A percentile compares a stretch with the other conserved stretches of the same genome.
Conservation (phyloP, 2,797 vertebrate genomes). For the Pseudochirops cupreus region DNA sequence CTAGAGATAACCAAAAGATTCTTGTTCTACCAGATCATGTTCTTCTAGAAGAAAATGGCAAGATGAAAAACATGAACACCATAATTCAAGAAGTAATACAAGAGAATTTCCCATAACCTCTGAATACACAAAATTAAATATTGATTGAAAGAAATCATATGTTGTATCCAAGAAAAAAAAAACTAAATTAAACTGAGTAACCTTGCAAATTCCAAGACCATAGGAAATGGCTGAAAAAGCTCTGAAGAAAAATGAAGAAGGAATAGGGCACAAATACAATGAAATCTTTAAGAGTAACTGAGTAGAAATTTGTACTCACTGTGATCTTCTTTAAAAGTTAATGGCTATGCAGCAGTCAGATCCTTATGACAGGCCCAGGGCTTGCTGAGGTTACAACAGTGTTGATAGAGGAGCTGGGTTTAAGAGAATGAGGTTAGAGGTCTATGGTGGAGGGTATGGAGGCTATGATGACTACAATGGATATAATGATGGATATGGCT, state of each 20-base stretch:
- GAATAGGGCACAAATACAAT: slow-evolving; percentile 99
- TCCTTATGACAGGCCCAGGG: slow-evolving; percentile 96
- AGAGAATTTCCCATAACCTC: too few species aligned
- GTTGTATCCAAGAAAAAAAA: too few species aligned
- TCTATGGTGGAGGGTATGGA: slow-evolving; percentile 92
- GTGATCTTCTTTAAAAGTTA: slow-evolving; percentile 96
- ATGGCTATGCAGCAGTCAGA: slow-evolving; percentile 96
- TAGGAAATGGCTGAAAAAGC: slow-evolving; percentile 99
- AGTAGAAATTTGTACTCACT: slow-evolving; percentile 97
- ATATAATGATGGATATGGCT: slow-evolving; percentile 89
- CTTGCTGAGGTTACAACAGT: slow-evolving; percentile 93
- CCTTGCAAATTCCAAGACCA: slow-evolving; percentile 34
- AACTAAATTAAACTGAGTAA: too few species aligned
- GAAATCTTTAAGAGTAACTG: slow-evolving; percentile 99
- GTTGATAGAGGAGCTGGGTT: slow-evolving; percentile 95
- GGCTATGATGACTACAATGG: slow-evolving; percentile 90
- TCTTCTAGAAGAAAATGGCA: too few species aligned
- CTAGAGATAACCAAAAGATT: too few species aligned
- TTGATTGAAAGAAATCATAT: too few species aligned
- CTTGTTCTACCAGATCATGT: too few species aligned
- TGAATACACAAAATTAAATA: too few species aligned
- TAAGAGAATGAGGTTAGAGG: slow-evolving; percentile 96
- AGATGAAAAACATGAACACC: too few species aligned
- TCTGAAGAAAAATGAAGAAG: slow-evolving; percentile 99
- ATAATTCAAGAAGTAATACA: too few species aligned